Evolutionary conservation across 2,797 vertebrate genomes (phyloP), one percentile per base, ranked within the genome.

Genomic region (Mastacembelus armatus): DNA sequence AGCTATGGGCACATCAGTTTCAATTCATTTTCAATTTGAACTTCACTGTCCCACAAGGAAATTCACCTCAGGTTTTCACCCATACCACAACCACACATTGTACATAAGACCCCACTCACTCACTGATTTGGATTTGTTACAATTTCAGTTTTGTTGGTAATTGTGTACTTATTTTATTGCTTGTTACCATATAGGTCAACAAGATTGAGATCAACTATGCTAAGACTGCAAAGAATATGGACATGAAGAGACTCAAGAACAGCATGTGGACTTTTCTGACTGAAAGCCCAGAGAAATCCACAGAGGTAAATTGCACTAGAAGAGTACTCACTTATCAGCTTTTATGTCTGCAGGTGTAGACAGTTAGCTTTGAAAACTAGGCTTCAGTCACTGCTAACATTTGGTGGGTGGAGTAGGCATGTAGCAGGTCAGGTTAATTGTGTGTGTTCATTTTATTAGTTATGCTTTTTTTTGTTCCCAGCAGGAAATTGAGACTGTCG

Each of bases 171-270:
- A n/a, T 43, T n/a, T 29, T 18, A 10, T 32, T 29, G 8, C n/a
- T 70, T 59, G 2, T 29, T 49, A n/a, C n/a, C 42, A 1, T 66
- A 5, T 67, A 99, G 98, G 89, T 99, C 66, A 96, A 94, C 68
- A 97, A 92, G 72, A 95, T 97, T 52, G 92, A 94, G 48, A 95
- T 98, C 66, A 96, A 95, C 10, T 99, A 99, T 2, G 96, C 96
- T 2, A 96, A 93, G 82, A 96, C 86, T 0, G 97, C 96, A 61
- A 98, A 98, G 85, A 97, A 94, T 89, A 98, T 98, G 96, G 97
- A 99, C 86, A 97, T 99, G 96, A 98, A 95, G 81, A 93, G 88
- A 47, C 72, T 99, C 11, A 99, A 99, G 86, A 93, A 56, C 64
- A 94, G 57, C 86, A 98, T 98, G 96, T 99, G 98, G 98, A 85